These are phyloP conservation scores for Eublepharis macularius DNA, from an alignment of 2,113 vertebrate genomes.

Conservation along the genomic window DNA sequence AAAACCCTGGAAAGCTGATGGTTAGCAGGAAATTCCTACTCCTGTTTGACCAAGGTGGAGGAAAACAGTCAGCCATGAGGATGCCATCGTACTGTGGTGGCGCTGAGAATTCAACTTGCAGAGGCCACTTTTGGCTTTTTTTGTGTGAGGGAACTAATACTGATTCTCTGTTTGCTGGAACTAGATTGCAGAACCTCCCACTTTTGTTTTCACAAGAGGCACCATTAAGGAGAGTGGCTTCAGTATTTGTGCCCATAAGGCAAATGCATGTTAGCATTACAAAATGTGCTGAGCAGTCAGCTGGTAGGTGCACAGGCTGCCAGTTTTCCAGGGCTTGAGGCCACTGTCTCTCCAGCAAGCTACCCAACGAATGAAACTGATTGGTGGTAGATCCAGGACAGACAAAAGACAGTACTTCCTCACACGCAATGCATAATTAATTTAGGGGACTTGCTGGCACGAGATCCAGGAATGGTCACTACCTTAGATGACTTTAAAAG, in stretches of 20 bases:
- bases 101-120: neutral
- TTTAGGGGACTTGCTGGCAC: too few species aligned
- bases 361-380: too few species aligned
- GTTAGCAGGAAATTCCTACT: too few species aligned
- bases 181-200: neutral
- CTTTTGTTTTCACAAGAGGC: neutral
- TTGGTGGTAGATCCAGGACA: too few species aligned
- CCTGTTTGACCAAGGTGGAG: too few species aligned
- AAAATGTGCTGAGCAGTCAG: neutral
- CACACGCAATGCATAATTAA: too few species aligned
- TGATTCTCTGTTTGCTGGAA: neutral
- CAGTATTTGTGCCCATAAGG: neutral
- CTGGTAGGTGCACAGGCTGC: neutral
- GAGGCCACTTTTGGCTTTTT: neutral
- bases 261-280: neutral
- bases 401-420: too few species aligned
- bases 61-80: too few species aligned
- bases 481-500: too few species aligned
- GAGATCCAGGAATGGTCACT: too few species aligned
- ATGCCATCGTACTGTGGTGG: neutral
- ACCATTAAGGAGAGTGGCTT: neutral
- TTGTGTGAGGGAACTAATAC: too few species aligned
- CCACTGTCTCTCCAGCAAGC: neutral
- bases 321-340: neutral
- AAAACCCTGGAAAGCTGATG: too few species aligned